phyloP scores from a whole-genome alignment of 2,888 invertebrate species.

The Hydropsyche betteni region DNA sequence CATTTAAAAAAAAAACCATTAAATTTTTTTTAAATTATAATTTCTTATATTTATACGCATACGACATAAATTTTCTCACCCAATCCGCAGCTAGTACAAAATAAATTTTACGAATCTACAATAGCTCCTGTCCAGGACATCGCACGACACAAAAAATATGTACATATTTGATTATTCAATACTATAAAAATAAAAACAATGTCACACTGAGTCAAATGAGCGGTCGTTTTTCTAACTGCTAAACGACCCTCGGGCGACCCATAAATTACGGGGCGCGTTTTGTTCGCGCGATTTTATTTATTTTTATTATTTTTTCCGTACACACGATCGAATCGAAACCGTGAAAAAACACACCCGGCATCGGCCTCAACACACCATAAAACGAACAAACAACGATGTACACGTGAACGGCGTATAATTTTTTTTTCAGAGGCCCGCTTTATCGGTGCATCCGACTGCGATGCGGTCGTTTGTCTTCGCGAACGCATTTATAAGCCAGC shows the following conservation, averaged over 20 bases:
- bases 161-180: no score
- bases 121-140: no score
- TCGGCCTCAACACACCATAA: not conserved
- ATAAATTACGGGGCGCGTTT: conserved; percentile 23
- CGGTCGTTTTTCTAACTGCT: conserved; percentile 24
- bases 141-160: no score
- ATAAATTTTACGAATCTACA: no score
- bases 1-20: no score
- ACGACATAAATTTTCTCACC: no score
- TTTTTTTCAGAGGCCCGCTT: not conserved
- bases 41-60: no score
- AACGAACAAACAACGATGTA: conserved; percentile 6
- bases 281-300: conserved; percentile 26
- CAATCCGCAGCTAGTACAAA: no score
- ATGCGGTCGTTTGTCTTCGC: conserved; percentile 32
- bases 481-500: conserved; percentile 50
- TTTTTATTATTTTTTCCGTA: conserved; percentile 14
- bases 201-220: conserved; percentile 18
- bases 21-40: no score
- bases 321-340: conserved; percentile 1
- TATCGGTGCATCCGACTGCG: conserved; percentile 37
- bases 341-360: no score
- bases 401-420: no score
- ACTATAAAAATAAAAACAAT: conserved; percentile 7
- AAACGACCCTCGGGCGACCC: conserved; percentile 21